Percentiles rank a stretch among this genome's conserved stretches.
Conservation (phyloP, 2,797 vertebrate species). For the Sitta carolinensis region DNA sequence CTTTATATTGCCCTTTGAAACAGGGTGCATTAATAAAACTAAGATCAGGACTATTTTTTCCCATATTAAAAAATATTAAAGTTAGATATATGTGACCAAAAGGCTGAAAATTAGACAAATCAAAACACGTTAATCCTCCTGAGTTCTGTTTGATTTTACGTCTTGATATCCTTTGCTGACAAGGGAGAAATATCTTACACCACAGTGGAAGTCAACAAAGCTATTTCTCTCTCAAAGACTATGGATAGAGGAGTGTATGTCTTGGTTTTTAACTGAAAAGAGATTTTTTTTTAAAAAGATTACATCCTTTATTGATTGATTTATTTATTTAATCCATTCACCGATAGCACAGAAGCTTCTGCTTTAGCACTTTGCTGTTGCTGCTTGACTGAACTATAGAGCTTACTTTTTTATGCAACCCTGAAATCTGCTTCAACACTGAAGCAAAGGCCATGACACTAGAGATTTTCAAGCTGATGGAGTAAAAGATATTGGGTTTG, state of each 20-base stretch:
- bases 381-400: constrained; percentile 49
- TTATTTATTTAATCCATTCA: constrained; percentile 52
- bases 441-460: constrained; percentile 48
- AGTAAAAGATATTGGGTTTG: constrained; percentile 47
- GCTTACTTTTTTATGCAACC: constrained; percentile 40
- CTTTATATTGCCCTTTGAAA: not conserved
- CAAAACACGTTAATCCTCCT: not conserved
- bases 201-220: not conserved
- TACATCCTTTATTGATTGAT: constrained; percentile 50
- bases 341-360: constrained; percentile 36
- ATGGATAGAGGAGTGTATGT: not conserved
- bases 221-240: not conserved
- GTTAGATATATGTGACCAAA: not conserved
- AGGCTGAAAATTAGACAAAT: not conserved
- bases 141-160: not conserved
- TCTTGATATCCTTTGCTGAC: not conserved
- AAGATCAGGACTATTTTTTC: not conserved
- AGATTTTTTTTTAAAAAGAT: not conserved
- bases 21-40: not conserved
- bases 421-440: constrained; percentile 44
- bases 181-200: not conserved
- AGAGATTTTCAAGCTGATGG: constrained; percentile 39
- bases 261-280: constrained; percentile 17
- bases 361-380: constrained; percentile 53
- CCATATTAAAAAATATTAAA: not conserved